Evolutionary conservation across 2,113 vertebrate genomes (phyloP), one percentile per base, ranked within the genome.

Genomic region (Rhabdornis inornatus): DNA sequence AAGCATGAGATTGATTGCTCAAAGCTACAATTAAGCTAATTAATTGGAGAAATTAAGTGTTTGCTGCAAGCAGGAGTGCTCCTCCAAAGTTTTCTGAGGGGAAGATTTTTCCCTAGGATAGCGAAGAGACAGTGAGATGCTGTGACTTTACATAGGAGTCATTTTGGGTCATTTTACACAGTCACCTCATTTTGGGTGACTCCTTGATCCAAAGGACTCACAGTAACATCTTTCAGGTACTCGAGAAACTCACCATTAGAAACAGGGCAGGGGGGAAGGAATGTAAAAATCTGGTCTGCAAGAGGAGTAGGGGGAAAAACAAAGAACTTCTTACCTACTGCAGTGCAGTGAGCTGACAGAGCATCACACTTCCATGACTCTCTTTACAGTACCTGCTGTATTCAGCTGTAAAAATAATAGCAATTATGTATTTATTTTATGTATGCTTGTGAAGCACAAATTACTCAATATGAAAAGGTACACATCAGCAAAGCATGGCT

Each of bases 171-270:
- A n/a, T n/a, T n/a, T n/a, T n/a, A n/a, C n/a, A n/a, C n/a, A n/a
- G n/a, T n/a, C n/a, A n/a, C 33, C n/a, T 19, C 13, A 2, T 37
- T 83, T 71, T 35, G 49, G 40, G 37, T 42, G 9, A 52, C 49
- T 50, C 24, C 14, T 63, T 85, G 28, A 19, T 28, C 61, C 45
- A 15, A 87, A 65, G 39, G 44, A 23, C 40, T 70, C 69, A 15
- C 10, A 61, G 19, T 2, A 47, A 55, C 22, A 30, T 19, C 57
- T 68, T 68, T 17, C 24, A 60, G 52, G 10, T 17, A 22, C 10
- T 35, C 0, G 0, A 6, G 2, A 78, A 84, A 23, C 10, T 57
- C 53, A 23, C 6, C 3, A 6, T 5, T 9, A 71, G 37, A 53
- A 9, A 66, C 5, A 4, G 14, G 56, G 21, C 27, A 10, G 25